These are phyloP conservation scores for Etheostoma cragini DNA, from an alignment of 2,113 vertebrate species.

Conservation along the genomic window DNA sequence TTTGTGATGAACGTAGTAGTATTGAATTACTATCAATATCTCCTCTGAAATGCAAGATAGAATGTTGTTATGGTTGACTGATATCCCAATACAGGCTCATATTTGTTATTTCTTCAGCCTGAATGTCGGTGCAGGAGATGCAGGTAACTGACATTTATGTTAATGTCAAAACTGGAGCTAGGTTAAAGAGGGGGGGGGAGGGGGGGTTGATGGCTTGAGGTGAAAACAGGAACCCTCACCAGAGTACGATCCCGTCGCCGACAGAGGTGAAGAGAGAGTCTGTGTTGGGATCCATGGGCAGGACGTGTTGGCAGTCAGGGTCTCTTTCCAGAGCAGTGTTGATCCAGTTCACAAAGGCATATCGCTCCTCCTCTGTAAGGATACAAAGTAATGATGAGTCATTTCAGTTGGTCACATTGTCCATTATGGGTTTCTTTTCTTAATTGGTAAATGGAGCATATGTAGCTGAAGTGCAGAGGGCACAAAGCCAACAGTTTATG, in stretches of 20 bases:
- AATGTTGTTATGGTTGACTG: not conserved
- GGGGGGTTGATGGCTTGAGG: not conserved
- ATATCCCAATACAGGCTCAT: not conserved
- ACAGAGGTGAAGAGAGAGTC: slow-evolving; percentile 92
- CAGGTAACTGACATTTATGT: slow-evolving; percentile 28
- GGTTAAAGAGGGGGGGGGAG: not conserved
- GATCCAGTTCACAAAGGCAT: slow-evolving; percentile 98
- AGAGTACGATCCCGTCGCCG: slow-evolving; percentile 94
- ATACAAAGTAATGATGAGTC: slow-evolving; percentile 3
- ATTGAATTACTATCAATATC: not conserved
- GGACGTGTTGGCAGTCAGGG: slow-evolving; percentile 90
- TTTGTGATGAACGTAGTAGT: not conserved
- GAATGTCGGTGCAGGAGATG: not conserved
- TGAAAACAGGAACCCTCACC: slow-evolving; percentile 84
- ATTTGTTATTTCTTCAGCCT: not conserved
- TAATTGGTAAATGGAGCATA: not conserved
- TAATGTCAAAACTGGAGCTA: not conserved
- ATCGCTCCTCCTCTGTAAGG: slow-evolving; percentile 94
- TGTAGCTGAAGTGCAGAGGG: slow-evolving; percentile 4
- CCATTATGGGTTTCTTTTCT: not conserved
- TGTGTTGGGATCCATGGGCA: slow-evolving; percentile 95
- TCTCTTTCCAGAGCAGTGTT: slow-evolving; percentile 96
- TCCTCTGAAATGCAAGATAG: not conserved
- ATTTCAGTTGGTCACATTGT: slow-evolving; percentile 10
- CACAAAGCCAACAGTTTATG: slow-evolving; percentile 28